phyloP scores from a whole-genome alignment of 2,888 invertebrate species.

The Phortica magna region DNA sequence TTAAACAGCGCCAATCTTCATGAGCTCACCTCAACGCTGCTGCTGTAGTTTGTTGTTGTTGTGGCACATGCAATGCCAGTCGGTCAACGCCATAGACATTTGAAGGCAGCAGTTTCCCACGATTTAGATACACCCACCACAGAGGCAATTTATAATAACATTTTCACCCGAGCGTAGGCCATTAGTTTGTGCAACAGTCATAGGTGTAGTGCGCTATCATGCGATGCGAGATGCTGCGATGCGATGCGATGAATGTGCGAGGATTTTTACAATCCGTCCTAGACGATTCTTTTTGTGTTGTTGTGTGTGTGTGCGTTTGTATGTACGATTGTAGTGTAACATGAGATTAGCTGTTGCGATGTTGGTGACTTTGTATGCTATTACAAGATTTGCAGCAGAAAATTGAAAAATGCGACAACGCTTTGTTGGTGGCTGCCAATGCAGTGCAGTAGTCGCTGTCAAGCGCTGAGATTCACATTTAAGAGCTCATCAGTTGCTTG shows the following conservation, averaged over 20 bases:
- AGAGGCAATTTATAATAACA: slow-evolving; percentile 35
- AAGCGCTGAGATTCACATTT: not conserved
- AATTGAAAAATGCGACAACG: not conserved
- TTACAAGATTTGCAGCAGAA: slow-evolving; percentile 3
- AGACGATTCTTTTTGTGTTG: not conserved
- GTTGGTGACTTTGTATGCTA: slow-evolving; percentile 14
- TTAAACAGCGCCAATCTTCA: slow-evolving; percentile 32
- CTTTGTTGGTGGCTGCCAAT: not conserved
- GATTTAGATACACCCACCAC: slow-evolving; percentile 56
- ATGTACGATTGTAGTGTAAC: not conserved
- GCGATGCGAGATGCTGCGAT: not conserved
- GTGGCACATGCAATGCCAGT: slow-evolving; percentile 40
- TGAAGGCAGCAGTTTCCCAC: slow-evolving; percentile 48
- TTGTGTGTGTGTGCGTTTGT: not conserved
- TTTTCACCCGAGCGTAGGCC: slow-evolving; percentile 25
- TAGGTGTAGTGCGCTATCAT: not conserved
- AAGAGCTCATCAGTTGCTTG: slow-evolving; percentile 22
- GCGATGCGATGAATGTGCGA: not conserved
- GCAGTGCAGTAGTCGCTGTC: slow-evolving; percentile 6
- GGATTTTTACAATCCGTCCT: not conserved
- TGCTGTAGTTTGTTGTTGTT: slow-evolving; percentile 17
- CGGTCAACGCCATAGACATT: slow-evolving; percentile 40
- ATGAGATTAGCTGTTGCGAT: not conserved
- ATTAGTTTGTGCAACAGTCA: not conserved
- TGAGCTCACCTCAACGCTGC: not conserved